Conservation (phyloP, 2,888 invertebrate genomes). For the Sphaeridia pumilis region DNA sequence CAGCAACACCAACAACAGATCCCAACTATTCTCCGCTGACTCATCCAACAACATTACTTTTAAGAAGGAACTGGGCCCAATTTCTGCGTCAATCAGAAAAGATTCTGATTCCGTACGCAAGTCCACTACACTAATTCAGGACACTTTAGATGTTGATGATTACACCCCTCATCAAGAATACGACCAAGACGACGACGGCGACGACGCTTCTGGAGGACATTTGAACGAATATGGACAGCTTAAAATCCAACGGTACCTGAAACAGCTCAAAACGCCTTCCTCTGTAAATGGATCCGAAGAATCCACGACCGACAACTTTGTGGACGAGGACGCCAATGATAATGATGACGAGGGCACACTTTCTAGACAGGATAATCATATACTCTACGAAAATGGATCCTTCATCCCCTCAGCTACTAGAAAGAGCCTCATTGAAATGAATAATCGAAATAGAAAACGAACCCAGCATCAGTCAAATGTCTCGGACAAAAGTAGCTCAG, state of each 20-base stretch:
- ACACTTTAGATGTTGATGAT: slow-evolving; percentile 3
- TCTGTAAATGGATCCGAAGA: slow-evolving; percentile 21
- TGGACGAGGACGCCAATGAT: not conserved
- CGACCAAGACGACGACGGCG: slow-evolving; percentile 5
- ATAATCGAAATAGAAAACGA: slow-evolving; percentile 24
- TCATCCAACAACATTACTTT: not conserved
- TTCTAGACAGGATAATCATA: slow-evolving; percentile 29
- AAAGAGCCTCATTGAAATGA: slow-evolving; percentile 34
- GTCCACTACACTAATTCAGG: slow-evolving; percentile 3
- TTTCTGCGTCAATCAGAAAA: no score
- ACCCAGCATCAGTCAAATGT: slow-evolving; percentile 1
- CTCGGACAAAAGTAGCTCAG: slow-evolving; percentile 28
- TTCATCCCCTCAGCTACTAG: slow-evolving; percentile 35
- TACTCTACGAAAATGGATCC: slow-evolving; percentile 32
- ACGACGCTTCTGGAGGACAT: slow-evolving; percentile 22
- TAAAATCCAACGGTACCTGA: slow-evolving; percentile 35
- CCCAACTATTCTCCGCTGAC: not conserved
- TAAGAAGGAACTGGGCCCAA: not conserved
- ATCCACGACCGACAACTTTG: slow-evolving; percentile 12
- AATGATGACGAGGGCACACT: slow-evolving; percentile 15
- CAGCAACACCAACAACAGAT: not conserved
- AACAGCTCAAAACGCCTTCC: slow-evolving; percentile 28
- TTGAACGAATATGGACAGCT: slow-evolving; percentile 33
- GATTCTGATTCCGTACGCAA: no score
- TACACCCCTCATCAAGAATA: no score